These are phyloP conservation scores for Gouania willdenowi DNA, from an alignment of 2,797 vertebrate genomes.

Conservation along the genomic window DNA sequence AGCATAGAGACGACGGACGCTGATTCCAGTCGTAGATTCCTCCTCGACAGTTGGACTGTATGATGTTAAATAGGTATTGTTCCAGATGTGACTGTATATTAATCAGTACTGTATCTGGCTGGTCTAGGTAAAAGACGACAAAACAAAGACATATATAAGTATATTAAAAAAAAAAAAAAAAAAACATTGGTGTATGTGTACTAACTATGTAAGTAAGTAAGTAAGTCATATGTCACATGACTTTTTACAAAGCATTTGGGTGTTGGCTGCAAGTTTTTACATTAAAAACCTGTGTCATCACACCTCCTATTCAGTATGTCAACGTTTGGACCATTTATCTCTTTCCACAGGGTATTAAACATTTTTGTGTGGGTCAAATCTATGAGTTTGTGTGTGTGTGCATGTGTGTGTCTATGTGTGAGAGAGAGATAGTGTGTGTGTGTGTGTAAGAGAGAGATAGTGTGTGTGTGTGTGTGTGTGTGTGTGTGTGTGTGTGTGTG, in stretches of 20 bases:
- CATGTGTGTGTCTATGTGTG: no score
- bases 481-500: no score
- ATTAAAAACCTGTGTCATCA: constrained; percentile 87
- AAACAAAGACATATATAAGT: constrained; percentile 80
- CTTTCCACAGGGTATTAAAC: constrained; percentile 78
- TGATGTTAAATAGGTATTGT: constrained; percentile 80
- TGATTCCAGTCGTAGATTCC: constrained; percentile 46
- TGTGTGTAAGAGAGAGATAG: no score
- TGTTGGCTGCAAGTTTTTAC: constrained; percentile 88
- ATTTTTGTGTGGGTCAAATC: constrained; percentile 77
- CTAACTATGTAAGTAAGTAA: constrained; percentile 82
- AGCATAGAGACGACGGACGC: constrained; percentile 51
- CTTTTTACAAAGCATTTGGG: constrained; percentile 80
- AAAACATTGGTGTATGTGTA: constrained; percentile 85
- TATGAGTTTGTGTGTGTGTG: constrained; percentile 37
- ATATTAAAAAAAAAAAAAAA: no score
- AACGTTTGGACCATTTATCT: constrained; percentile 72
- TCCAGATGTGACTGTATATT: constrained; percentile 83
- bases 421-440: no score
- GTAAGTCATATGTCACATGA: constrained; percentile 80
- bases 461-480: no score
- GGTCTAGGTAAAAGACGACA: constrained; percentile 87
- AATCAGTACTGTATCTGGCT: constrained; percentile 94
- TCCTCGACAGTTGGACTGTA: constrained; percentile 63
- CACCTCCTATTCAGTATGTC: constrained; percentile 71